Evolutionary conservation across 2,113 vertebrate genomes (phyloP).

Genomic region (Gasterosteus aculeatus): DNA sequence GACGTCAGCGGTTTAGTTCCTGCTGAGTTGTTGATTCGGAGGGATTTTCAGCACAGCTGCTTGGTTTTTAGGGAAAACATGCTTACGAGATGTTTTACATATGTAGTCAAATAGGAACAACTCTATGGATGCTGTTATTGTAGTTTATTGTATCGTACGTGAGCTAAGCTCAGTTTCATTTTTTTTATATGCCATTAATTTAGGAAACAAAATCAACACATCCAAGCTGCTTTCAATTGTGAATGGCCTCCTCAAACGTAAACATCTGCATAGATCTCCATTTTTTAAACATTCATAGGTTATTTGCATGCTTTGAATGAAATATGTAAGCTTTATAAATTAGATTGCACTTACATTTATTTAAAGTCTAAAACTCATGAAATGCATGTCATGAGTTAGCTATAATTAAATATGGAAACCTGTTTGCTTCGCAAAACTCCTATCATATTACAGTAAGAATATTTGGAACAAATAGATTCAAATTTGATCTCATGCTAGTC

Average conservation of each 20-base stretch:
- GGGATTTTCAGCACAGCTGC: slow-evolving; percentile 42
- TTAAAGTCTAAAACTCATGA: not conserved
- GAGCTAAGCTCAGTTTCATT: not conserved
- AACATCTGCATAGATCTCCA: slow-evolving; percentile 17
- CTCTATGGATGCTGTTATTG: not conserved
- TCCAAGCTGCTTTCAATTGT: slow-evolving; percentile 11
- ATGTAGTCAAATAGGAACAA: slow-evolving; percentile 19
- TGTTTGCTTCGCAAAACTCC: not conserved
- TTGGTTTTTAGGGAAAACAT: slow-evolving; percentile 25
- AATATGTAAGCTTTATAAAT: not conserved
- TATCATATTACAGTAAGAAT: not conserved
- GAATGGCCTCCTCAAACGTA: not conserved
- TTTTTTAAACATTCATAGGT: not conserved
- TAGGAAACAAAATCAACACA: not conserved
- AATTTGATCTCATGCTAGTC: not conserved
- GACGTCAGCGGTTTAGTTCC: slow-evolving; percentile 42
- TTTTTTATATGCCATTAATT: not conserved
- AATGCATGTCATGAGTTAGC: not conserved
- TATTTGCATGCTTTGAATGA: not conserved
- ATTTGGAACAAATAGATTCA: not conserved
- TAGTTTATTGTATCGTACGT: slow-evolving; percentile 8
- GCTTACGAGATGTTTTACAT: slow-evolving; percentile 47
- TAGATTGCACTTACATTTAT: not conserved
- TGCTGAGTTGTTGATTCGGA: slow-evolving; percentile 57
- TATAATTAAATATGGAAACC: not conserved